These are phyloP conservation scores for Nymphicus hollandicus DNA, from an alignment of 2,113 vertebrate species.

Conservation along the genomic window DNA sequence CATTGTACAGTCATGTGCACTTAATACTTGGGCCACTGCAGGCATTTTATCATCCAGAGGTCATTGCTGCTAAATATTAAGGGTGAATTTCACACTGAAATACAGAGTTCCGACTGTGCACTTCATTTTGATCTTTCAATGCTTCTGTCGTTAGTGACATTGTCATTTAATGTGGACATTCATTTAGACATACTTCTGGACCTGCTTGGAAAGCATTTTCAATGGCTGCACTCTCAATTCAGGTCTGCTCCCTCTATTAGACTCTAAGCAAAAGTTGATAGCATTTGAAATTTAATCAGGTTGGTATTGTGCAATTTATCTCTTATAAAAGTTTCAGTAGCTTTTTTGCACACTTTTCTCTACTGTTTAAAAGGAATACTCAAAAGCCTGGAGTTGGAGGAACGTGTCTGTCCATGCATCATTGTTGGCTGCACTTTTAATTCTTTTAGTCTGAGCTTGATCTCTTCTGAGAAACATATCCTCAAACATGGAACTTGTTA, in stretches of 20 bases:
- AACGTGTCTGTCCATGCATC: neutral
- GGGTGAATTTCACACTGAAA: neutral
- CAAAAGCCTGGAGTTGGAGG: neutral
- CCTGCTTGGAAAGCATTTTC: slow-evolving; percentile 32
- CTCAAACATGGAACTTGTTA: neutral
- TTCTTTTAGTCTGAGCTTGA: neutral
- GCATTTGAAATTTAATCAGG: slow-evolving; percentile 68
- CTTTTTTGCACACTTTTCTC: slow-evolving; percentile 19
- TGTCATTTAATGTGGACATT: slow-evolving; percentile 61
- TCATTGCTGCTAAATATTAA: neutral
- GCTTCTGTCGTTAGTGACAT: slow-evolving; percentile 22
- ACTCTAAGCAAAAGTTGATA: slow-evolving; percentile 55
- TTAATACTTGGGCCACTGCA: neutral
- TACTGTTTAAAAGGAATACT: slow-evolving; percentile 29
- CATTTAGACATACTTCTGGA: neutral
- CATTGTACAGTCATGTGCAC: neutral
- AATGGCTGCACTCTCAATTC: slow-evolving; percentile 32
- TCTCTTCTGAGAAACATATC: neutral
- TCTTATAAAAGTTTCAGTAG: slow-evolving; percentile 59
- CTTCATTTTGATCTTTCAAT: slow-evolving; percentile 14
- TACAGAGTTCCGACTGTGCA: slow-evolving; percentile 12
- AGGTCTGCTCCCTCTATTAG: neutral
- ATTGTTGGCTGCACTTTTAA: neutral
- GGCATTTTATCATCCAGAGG: neutral
- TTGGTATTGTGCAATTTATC: slow-evolving; percentile 65